These are phyloP conservation scores for Scolopax mira DNA, from an alignment of 2,113 vertebrate species.

Conservation along the genomic window DNA sequence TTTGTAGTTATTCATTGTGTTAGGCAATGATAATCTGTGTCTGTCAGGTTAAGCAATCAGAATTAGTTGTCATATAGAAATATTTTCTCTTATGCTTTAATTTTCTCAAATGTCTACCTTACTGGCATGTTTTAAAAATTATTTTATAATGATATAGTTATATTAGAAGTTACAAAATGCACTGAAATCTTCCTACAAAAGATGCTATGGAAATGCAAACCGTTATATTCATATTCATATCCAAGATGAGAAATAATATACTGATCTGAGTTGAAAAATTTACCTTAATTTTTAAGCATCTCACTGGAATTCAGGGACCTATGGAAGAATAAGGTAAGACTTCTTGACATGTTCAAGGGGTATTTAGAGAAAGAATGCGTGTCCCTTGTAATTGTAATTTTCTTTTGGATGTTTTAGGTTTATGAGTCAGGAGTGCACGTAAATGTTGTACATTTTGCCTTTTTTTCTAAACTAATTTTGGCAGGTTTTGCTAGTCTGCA, in stretches of 20 bases:
- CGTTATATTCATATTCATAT: background rate
- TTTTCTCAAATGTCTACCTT: background rate
- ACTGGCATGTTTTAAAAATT: background rate
- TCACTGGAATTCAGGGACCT: conserved; percentile 6
- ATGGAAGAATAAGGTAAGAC: background rate
- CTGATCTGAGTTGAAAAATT: background rate
- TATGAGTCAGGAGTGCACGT: background rate
- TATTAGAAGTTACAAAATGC: background rate
- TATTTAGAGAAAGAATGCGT: background rate
- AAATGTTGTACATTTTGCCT: background rate
- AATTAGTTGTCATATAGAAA: background rate
- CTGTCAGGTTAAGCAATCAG: background rate
- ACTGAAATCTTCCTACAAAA: background rate
- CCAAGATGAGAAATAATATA: background rate
- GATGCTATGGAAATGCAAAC: background rate
- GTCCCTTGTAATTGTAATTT: background rate
- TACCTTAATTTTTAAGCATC: background rate
- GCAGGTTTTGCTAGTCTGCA: background rate
- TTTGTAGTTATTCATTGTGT: background rate
- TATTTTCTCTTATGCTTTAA: background rate
- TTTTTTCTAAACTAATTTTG: background rate
- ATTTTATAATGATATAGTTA: background rate
- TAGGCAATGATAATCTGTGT: background rate
- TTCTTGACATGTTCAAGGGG: background rate
- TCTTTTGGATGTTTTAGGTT: background rate